phyloP scores from a whole-genome alignment of 2,888 invertebrate species.

The Chloroclystis v-ata region DNA sequence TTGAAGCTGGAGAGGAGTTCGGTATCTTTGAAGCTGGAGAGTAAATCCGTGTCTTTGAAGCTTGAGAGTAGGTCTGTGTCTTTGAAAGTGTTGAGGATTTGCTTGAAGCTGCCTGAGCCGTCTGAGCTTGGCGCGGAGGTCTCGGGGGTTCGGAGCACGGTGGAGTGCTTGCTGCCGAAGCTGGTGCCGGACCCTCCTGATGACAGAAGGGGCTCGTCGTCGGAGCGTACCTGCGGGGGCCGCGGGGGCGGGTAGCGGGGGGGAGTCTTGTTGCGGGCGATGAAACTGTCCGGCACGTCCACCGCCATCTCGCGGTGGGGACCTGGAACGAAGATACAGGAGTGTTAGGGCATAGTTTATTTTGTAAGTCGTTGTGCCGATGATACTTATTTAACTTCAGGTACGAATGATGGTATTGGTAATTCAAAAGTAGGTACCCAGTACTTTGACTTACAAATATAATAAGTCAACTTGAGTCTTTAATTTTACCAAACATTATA shows the following conservation, averaged over 20 bases:
- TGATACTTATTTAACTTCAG: too few relatives aligned
- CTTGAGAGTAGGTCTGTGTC: too few relatives aligned
- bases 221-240: slow-evolving; percentile 80
- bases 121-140: slow-evolving; percentile 63
- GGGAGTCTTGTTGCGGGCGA: slow-evolving; percentile 93
- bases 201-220: slow-evolving; percentile 73
- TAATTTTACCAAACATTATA: too few relatives aligned
- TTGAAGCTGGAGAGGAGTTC: slow-evolving; percentile 30
- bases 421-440: too few relatives aligned
- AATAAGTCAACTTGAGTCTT: too few relatives aligned
- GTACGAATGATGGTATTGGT: too few relatives aligned
- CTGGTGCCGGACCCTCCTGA: slow-evolving; percentile 68
- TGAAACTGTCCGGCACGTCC: slow-evolving; percentile 97
- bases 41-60: too few relatives aligned
- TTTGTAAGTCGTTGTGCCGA: too few relatives aligned
- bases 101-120: slow-evolving; percentile 64
- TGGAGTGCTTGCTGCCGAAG: slow-evolving; percentile 68
- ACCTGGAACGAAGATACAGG: slow-evolving; percentile 68
- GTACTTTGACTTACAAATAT: too few relatives aligned
- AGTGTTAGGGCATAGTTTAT: neutral
- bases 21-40: too few relatives aligned
- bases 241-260: slow-evolving; percentile 93
- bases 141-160: slow-evolving; percentile 58
- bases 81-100: slow-evolving; percentile 21
- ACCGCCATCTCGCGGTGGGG: slow-evolving; percentile 99